Evolutionary conservation across 92 coral and sea anemone species (phyloP), one percentile per base, ranked within the genome.

Genomic region (Parazoanthus darwini): DNA sequence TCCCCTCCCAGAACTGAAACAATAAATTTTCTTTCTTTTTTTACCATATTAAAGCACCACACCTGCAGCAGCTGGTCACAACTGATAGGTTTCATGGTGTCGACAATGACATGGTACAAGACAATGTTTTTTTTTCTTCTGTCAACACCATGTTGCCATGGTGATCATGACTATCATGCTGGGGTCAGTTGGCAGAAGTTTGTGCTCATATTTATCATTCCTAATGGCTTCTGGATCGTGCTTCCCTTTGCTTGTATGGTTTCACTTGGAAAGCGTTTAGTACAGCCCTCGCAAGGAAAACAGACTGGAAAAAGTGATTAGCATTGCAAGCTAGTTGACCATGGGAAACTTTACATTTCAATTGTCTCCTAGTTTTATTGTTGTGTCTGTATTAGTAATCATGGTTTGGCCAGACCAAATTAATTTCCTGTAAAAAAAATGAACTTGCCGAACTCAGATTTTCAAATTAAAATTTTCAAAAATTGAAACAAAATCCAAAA

Each of bases 141-240:
- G 71, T 82, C 88, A 22, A 82, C 91, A 8, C 56, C 83, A 39
- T n/a, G 91, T 82, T 91, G 96, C 71, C 58, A 82, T 84, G 94
- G 92, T 6, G 92, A 78, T 38, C 85, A 54, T 51, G 14, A 91
- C 36, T 87, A 79, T 50, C 35, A 91, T 33, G 54, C 39, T 48
- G 74, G 78, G 66, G 80, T 48, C 42, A 84, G 88, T 7, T 93
- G 92, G 92, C 51, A 36, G 25, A 66, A 58, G 48, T 36, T 76
- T 63, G 44, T 93, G 70, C 33, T 91, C 26, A 15, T 87, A n/a
- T 93, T 9, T 51, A 42, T 87, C 79, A 66, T 91, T 33, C 96
- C 96, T 39, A 93, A 87, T 91, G 94, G 94, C 3, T 23, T 87
- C 65, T 93, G 94, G 96, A 84, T 93, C 23, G 63, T 89, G 73